Evolutionary conservation across 1,140 invertebrate genomes (phyloP).

Genomic region (Heliothis virescens): DNA sequence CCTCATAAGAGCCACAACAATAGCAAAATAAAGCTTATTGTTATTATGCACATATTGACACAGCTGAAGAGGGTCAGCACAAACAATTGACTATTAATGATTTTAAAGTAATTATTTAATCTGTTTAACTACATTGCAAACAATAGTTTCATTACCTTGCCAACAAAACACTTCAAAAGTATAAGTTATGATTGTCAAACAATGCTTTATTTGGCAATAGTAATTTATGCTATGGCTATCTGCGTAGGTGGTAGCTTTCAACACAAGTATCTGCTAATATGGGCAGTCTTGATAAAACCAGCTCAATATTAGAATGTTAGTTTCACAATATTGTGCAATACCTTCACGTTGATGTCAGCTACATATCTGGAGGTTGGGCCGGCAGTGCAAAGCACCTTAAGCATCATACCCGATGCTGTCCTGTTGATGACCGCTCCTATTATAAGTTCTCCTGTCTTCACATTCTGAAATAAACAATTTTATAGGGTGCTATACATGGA

Average conservation of each 20-base stretch:
- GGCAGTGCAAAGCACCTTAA: conserved; percentile 94
- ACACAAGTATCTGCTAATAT: conserved; percentile 26
- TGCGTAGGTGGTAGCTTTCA: conserved; percentile 8
- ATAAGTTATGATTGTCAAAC: no score
- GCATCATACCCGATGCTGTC: conserved; percentile 91
- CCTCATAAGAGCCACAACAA: not conserved
- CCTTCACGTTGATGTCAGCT: conserved; percentile 94
- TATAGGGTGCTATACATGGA: not conserved
- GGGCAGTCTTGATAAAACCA: conserved; percentile 6
- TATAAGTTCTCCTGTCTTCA: conserved; percentile 93
- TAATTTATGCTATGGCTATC: not conserved
- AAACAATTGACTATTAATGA: no score
- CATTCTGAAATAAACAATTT: conserved; percentile 83
- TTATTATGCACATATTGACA: no score
- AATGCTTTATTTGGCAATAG: no score
- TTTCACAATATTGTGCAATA: conserved; percentile 63
- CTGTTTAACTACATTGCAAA: no score
- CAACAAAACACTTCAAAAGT: no score
- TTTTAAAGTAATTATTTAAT: no score
- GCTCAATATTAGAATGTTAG: not conserved
- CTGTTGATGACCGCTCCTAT: conserved; percentile 91
- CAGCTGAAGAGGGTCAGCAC: no score
- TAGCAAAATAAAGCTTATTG: not conserved
- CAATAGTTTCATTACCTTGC: no score
- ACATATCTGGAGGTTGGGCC: conserved; percentile 92